Percentiles rank a stretch among this genome's conserved stretches.
phyloP scores from a whole-genome alignment of 2,797 vertebrate species.

The Caiman crocodilus region DNA sequence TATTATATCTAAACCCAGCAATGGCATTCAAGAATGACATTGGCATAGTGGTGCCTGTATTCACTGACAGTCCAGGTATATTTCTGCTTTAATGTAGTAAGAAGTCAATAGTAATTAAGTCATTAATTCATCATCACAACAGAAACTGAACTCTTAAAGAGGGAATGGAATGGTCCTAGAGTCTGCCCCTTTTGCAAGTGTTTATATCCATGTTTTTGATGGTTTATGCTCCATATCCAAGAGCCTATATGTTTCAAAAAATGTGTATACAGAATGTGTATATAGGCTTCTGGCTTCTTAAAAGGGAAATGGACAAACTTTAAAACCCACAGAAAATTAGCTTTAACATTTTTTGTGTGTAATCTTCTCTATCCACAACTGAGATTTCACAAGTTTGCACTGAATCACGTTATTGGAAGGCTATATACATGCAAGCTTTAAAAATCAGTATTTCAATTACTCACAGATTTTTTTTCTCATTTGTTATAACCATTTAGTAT shows the following conservation, averaged over 20 bases:
- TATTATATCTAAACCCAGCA: not conserved
- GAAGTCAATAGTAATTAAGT: not conserved
- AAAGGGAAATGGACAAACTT: not conserved
- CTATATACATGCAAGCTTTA: conserved; percentile 22
- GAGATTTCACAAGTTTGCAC: not conserved
- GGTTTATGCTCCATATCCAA: not conserved
- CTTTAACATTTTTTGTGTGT: not conserved
- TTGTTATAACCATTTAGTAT: not conserved
- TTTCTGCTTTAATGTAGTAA: not conserved
- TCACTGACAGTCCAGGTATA: not conserved
- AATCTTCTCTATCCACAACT: conserved; percentile 5
- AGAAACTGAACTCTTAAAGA: not conserved
- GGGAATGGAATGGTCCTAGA: not conserved
- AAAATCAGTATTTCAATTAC: conserved; percentile 1
- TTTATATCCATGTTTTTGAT: not conserved
- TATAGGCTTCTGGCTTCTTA: not conserved
- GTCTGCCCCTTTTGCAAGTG: not conserved
- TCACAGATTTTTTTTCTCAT: not conserved
- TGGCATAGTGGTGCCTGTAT: not conserved
- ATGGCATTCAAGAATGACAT: not conserved
- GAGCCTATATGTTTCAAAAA: not conserved
- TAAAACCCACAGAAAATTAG: not conserved
- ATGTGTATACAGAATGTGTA: not conserved
- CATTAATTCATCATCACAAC: not conserved
- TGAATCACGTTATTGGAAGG: conserved; percentile 30